Evolutionary conservation across 2,113 vertebrate genomes (phyloP).

Genomic region (Cathartes aura): DNA sequence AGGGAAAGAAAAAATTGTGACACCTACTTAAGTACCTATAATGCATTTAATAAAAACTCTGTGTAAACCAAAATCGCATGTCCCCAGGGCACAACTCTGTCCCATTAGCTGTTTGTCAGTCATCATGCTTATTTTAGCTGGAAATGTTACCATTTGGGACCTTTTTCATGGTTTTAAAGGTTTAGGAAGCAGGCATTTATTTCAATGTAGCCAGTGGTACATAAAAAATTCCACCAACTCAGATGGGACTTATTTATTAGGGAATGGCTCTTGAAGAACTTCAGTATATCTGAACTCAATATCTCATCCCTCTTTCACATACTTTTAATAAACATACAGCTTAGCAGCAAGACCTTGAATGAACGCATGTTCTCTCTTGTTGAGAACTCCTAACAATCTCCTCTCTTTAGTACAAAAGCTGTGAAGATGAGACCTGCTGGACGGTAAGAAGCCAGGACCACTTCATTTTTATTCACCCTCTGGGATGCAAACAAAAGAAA

Average conservation of each 20-base stretch:
- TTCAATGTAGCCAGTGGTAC: neutral
- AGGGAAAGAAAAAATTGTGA: neutral
- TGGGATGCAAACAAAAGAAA: neutral
- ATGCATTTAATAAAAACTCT: neutral
- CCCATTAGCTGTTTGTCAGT: conserved; percentile 13
- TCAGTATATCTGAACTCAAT: neutral
- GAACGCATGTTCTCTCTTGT: neutral
- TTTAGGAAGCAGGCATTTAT: neutral
- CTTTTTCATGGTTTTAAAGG: neutral
- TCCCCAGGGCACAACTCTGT: neutral
- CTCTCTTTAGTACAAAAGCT: neutral
- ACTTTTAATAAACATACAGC: neutral
- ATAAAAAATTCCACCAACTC: neutral
- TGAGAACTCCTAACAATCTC: neutral
- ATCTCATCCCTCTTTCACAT: neutral
- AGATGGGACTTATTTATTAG: neutral
- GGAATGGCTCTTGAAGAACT: neutral
- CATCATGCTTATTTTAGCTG: neutral
- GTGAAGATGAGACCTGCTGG: neutral
- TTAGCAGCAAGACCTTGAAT: neutral
- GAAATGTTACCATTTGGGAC: neutral
- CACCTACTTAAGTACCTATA: neutral
- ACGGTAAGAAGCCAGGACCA: neutral
- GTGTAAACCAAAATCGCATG: neutral
- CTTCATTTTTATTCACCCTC: neutral